A percentile compares a stretch with the other conserved stretches of the same genome.
These are phyloP conservation scores for Aproaerema taeniolella DNA, from an alignment of 2,888 invertebrate species.

Conservation along the genomic window DNA sequence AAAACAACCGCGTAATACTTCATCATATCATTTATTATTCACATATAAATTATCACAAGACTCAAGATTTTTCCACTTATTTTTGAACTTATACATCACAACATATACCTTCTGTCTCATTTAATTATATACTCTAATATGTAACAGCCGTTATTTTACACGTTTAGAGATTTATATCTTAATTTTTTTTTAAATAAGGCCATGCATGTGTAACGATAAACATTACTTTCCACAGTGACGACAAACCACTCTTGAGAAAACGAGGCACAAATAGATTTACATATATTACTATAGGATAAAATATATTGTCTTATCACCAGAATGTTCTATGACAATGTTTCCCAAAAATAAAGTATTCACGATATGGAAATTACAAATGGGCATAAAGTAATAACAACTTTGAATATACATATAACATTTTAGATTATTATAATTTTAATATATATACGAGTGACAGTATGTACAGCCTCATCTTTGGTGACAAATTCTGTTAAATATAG, in stretches of 20 bases:
- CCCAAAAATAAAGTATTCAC: conserved; percentile 44
- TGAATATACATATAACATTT: conserved; percentile 8
- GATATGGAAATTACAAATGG: conserved; percentile 49
- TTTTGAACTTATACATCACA: conserved; percentile 75
- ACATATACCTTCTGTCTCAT: conserved; percentile 58
- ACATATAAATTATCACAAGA: conserved; percentile 77
- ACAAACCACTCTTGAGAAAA: conserved; percentile 28
- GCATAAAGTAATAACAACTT: conserved; percentile 11
- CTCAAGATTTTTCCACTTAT: conserved; percentile 55
- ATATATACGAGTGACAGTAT: conserved; percentile 31
- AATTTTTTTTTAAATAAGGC: conserved; percentile 61
- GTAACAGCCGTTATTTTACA: conserved; percentile 62
- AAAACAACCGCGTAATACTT: conserved; percentile 55
- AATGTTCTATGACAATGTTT: conserved; percentile 19
- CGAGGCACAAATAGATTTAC: conserved; percentile 56
- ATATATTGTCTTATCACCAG: conserved; percentile 60
- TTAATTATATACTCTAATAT: conserved; percentile 55
- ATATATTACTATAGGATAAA: conserved; percentile 39
- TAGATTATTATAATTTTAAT: conserved; percentile 26
- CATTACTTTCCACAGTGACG: conserved; percentile 4
- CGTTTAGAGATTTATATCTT: conserved; percentile 40
- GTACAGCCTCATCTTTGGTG: conserved; percentile 72
- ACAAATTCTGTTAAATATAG: conserved; percentile 39
- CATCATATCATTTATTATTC: conserved; percentile 75
- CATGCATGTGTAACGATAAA: conserved; percentile 26